Base-by-base conservation (phyloP, 2,888 invertebrate species). In the Drosophila fulvimacula region DNA sequence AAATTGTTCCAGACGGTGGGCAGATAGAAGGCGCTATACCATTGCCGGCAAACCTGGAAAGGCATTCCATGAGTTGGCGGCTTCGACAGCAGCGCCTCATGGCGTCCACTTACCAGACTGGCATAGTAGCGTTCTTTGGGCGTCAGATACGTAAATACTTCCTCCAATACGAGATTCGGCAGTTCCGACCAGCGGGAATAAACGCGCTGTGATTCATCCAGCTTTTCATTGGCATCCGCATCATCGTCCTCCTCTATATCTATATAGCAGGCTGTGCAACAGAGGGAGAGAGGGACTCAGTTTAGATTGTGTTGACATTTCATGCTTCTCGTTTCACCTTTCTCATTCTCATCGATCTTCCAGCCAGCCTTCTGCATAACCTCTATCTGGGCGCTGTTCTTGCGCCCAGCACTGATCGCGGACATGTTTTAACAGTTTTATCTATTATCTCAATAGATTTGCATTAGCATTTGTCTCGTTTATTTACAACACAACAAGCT, bases 1-100 rank as follows among this genome's bases (percentile, higher is more conserved):
- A 97, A 97, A 13, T 94, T 94, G 9, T 94, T 93, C 97, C 97
- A 97, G n/a, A 96, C 95, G 38, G 94, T 93, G 17, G 95, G 95
- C 30, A 96, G 93, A 86, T 96, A 94, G 90, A 97, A 96, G 5
- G 95, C 95, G 49, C 93, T 91, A 80, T 95, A 93, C 96, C 96
- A 96, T 46, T 92, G 91, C 3, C 89, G 87, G 62, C 93, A 93
- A 1, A 92, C 92, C 92, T 93, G 17, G 0, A 48, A 0, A 34
- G 27, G 1, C 5, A 11, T 4, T 15, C 1, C 5, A 15, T 9
- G 44, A 34, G 15, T 42, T n/a, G 13, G 17, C 15, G 13, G 17
- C 15, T 19, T 0, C 10, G 2, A 9, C 1, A 10, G n/a, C 17
- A 17, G n/a, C 5, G n/a, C n/a, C 9, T 1, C 7, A 9, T 3